phyloP scores from a whole-genome alignment of 2,113 vertebrate species.

The Paratilapia polleni region DNA sequence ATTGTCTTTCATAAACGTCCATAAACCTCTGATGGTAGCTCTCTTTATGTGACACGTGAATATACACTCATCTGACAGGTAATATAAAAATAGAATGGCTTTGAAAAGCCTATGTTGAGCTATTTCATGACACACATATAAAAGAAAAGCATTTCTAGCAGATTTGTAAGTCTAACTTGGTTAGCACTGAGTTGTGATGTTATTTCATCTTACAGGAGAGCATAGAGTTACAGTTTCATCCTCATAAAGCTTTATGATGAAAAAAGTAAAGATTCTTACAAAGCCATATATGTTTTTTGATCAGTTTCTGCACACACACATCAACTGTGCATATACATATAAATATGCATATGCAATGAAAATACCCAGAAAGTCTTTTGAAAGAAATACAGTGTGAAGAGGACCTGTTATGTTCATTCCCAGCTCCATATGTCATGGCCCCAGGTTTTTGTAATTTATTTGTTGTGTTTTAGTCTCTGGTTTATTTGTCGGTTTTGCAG shows the following conservation, averaged over 20 bases:
- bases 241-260: background rate
- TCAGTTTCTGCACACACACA: background rate
- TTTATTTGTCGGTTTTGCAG: background rate
- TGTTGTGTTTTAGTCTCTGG: background rate
- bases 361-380: too few species aligned
- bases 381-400: background rate
- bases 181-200: background rate
- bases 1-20: slow-evolving; percentile 64
- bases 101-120: slow-evolving; percentile 45
- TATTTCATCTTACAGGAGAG: slow-evolving; percentile 3
- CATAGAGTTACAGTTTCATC: background rate
- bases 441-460: background rate
- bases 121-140: slow-evolving; percentile 46
- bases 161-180: slow-evolving; percentile 29
- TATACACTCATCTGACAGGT: slow-evolving; percentile 71
- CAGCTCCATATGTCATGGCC: background rate
- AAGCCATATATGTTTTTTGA: background rate
- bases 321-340: background rate
- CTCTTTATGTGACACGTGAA: slow-evolving; percentile 70
- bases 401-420: background rate
- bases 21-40: slow-evolving; percentile 61
- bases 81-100: slow-evolving; percentile 72
- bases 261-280: background rate
- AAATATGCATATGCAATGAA: background rate
- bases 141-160: slow-evolving; percentile 46